Conservation (phyloP, 2,113 vertebrate genomes). For the Anarrhichthys ocellatus region DNA sequence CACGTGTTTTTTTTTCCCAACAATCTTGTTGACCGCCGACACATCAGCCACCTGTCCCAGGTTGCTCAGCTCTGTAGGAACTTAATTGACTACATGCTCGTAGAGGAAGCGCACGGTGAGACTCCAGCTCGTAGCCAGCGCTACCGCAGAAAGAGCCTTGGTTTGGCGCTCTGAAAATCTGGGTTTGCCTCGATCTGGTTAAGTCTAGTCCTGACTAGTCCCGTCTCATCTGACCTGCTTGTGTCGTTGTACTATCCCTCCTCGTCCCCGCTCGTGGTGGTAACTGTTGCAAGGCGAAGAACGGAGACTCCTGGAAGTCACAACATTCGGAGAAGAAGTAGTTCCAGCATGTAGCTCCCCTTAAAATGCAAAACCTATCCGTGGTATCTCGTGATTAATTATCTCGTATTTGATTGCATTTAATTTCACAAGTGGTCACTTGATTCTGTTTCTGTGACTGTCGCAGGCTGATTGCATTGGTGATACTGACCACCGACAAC, state of each 20-base stretch:
- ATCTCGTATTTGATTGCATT: too few species aligned
- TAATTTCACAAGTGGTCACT: neutral
- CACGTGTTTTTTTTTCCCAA: neutral
- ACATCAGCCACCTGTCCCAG: neutral
- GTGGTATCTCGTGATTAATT: neutral
- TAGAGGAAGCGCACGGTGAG: neutral
- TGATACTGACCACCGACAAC: neutral
- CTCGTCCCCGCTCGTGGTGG: neutral
- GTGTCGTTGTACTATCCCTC: neutral
- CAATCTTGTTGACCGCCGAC: neutral
- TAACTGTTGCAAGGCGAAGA: neutral
- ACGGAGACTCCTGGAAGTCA: neutral
- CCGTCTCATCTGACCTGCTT: neutral
- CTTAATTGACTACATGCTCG: neutral
- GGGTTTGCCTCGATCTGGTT: slow-evolving; percentile 16
- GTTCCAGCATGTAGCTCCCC: neutral
- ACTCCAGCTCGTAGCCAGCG: neutral
- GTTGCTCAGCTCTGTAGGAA: neutral
- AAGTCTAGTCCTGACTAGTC: slow-evolving; percentile 8
- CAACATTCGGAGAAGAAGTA: neutral
- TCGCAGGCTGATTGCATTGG: slow-evolving; percentile 1
- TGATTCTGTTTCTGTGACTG: slow-evolving; percentile 2
- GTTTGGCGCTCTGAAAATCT: neutral
- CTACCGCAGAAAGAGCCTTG: neutral
- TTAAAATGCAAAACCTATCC: neutral